These are phyloP conservation scores for Neopelma chrysocephalum DNA, from an alignment of 2,797 vertebrate genomes.

Conservation along the genomic window DNA sequence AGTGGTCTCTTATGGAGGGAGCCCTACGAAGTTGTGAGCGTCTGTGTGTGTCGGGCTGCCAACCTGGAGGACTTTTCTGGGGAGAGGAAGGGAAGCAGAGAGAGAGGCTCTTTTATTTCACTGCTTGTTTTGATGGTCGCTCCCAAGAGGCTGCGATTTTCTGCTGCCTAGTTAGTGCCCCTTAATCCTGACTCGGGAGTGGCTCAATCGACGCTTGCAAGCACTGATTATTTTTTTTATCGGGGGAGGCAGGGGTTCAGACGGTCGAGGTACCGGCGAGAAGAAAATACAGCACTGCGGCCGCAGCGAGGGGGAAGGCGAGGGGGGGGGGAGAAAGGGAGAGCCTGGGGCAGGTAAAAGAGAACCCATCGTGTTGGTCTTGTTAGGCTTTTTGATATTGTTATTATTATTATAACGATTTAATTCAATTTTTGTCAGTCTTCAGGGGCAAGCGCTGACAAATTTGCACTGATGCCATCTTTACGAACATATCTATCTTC, in stretches of 20 bases:
- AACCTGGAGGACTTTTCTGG: conserved; percentile 16
- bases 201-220: background rate
- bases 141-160: conserved; percentile 42
- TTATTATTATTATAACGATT: background rate
- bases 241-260: background rate
- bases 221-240: conserved; percentile 20
- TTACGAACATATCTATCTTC: background rate
- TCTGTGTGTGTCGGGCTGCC: background rate
- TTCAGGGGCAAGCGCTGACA: background rate
- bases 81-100: conserved; percentile 1
- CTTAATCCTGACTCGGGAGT: conserved; percentile 39
- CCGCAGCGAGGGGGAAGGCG: background rate
- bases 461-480: background rate
- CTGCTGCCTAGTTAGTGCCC: conserved; percentile 48
- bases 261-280: background rate
- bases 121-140: conserved; percentile 34
- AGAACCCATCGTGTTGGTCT: background rate
- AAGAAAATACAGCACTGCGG: background rate
- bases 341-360: conserved; percentile 23
- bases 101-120: conserved; percentile 31
- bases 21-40: background rate
- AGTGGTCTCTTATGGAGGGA: background rate
- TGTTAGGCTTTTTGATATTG: background rate
- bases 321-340: background rate
- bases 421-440: background rate